Base-by-base conservation (phyloP, 2,113 vertebrate species). In the Vulpes ferrilata region DNA sequence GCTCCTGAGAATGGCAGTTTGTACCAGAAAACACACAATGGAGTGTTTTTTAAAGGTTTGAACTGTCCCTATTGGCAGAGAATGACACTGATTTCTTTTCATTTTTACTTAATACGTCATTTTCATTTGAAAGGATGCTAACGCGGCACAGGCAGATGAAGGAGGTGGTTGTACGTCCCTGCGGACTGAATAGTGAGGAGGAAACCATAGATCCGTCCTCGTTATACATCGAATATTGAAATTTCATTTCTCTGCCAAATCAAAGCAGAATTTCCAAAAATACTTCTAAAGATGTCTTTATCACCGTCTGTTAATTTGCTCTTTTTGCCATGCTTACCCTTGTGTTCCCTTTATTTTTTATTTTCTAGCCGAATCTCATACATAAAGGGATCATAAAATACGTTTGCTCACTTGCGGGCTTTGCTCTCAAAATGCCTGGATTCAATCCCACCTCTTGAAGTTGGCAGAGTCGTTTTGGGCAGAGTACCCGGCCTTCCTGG, bases 121-220 rank as follows among this genome's bases (percentile, higher is more conserved):
- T 11, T 83, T 35, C 38, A 74, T 83, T n/a, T 64, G 16, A 89
- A 74, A 25, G 20, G 25, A 48, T 15, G 57, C 78, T 76, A 15
- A 51, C 19, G 7, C 11, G 3, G 51, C 12, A 25, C 9, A 23
- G 9, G 55, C 27, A n/a, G 51, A 51, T 7, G 3, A 23, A 59
- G n/a, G 30, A 6, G 9, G 7, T 0, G 25, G 15, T 13, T 6
- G n/a, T 15, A 15, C 8, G 30, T 22, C 10, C 19, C 15, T 48
- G 25, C 48, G 48, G 23, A 15, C 0, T 62, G 76, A 80, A 48
- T 6, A n/a, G 32, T 32, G 48, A 62, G 19, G 53, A 3, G 73
- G 71, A 53, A 69, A 38, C 5, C 62, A 20, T 5, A 43, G 53
- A 53, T 5, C 38, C 5, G 1, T 76, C 48, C 32, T 25, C 20